phyloP scores from a whole-genome alignment of 1,140 invertebrate genomes.

The Drosophila azteca region DNA sequence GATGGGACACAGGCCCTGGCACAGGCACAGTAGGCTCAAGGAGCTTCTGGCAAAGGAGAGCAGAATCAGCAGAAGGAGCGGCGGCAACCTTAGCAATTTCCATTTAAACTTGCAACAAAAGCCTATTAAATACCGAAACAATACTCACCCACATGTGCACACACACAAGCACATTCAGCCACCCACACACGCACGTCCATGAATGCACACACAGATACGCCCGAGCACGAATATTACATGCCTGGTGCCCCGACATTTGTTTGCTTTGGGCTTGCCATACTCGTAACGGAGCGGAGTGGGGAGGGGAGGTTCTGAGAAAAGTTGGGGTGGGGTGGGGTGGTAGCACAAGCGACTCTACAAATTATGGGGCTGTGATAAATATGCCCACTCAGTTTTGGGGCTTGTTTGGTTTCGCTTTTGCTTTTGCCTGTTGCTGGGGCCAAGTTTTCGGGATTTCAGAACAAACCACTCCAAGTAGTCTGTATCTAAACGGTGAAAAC shows the following conservation, averaged over 20 bases:
- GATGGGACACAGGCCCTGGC: constrained; percentile 13
- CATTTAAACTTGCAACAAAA: constrained; percentile 71
- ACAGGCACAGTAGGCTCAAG: neutral
- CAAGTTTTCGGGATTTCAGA: constrained; percentile 42
- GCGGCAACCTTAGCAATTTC: constrained; percentile 50
- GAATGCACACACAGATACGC: constrained; percentile 37
- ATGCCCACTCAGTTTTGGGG: constrained; percentile 34
- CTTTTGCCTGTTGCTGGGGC: constrained; percentile 41
- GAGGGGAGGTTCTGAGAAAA: too few species aligned
- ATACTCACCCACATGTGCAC: constrained; percentile 45
- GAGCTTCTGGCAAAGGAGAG: constrained; percentile 28
- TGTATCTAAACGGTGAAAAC: constrained; percentile 5
- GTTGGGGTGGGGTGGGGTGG: neutral
- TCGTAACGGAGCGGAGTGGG: too few species aligned
- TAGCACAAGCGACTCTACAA: constrained; percentile 47
- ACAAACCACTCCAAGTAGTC: constrained; percentile 8
- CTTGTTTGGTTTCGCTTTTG: constrained; percentile 24
- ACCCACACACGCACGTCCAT: constrained; percentile 1
- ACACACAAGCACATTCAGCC: neutral
- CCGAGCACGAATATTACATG: constrained; percentile 27
- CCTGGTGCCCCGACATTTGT: constrained; percentile 40
- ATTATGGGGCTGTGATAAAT: constrained; percentile 72
- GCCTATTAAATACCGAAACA: constrained; percentile 73
- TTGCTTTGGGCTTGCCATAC: constrained; percentile 33
- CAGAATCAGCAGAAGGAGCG: constrained; percentile 17